These are phyloP conservation scores for Numida meleagris DNA, from an alignment of 2,113 vertebrate species.

Conservation along the genomic window DNA sequence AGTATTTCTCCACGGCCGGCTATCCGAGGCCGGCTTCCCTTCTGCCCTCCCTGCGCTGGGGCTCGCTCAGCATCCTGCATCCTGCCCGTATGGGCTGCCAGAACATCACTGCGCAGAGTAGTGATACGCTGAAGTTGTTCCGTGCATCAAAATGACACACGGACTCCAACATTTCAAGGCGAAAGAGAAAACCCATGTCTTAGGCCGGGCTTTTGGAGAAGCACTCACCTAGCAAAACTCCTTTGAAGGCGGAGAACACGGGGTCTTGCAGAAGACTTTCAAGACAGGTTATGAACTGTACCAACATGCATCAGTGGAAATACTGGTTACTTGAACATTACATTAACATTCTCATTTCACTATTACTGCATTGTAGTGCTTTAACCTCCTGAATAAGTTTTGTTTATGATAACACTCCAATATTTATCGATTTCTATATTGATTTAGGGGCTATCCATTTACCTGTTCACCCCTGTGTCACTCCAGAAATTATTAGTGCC, in stretches of 20 bases:
- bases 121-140: neutral
- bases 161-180: neutral
- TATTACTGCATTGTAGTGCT: constrained; percentile 52
- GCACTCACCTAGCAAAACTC: neutral
- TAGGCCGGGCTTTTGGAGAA: neutral
- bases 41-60: neutral
- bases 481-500: constrained; percentile 6
- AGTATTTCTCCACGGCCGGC: neutral
- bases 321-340: constrained; percentile 18
- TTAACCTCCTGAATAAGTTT: constrained; percentile 60
- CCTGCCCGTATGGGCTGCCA: neutral
- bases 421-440: constrained; percentile 40
- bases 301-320: constrained; percentile 9
- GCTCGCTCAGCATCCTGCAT: neutral
- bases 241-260: neutral
- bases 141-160: neutral
- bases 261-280: neutral
- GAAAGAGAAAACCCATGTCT: neutral
- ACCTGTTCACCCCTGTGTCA: neutral
- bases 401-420: constrained; percentile 56
- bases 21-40: neutral
- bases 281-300: neutral
- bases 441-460: constrained; percentile 35
- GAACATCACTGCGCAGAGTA: neutral
- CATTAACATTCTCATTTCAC: constrained; percentile 64